Evolutionary conservation across 37 sponge, comb jelly and placozoan genomes (phyloP), one percentile per base, ranked within the genome.

Genomic region (Dysidea cf. avara): DNA sequence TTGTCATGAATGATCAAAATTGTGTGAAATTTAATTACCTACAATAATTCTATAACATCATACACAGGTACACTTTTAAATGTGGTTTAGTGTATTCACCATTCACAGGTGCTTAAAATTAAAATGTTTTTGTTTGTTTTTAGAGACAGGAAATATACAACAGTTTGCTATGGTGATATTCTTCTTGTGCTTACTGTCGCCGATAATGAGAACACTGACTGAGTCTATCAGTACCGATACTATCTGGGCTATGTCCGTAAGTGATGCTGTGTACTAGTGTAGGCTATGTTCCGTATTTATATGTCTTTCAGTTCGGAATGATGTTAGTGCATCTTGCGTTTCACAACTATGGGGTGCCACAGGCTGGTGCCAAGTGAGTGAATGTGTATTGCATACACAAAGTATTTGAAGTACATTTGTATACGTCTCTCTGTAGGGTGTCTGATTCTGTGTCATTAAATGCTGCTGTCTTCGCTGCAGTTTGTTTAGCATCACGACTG

Each of bases 401-500:
- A n/a, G n/a, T n/a, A n/a, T n/a, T n/a, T n/a, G n/a, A n/a, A n/a
- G n/a, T n/a, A n/a, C n/a, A n/a, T n/a, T n/a, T n/a, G n/a, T n/a
- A n/a, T n/a, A n/a, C n/a, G n/a, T n/a, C n/a, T n/a, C 49, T 14
- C 26, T 31, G 7, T 29, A 90, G 92, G 46, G 75, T 82, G 40
- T 78, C 78, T 18, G 67, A 56, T 32, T 62, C 92, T 3, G 64
- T 95, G 9, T 95, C 96, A 25, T 75, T 95, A 30, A 95, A 95
- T 74, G 91, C 96, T 39, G 85, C 91, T 17, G 71, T 90, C 25
- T 90, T 95, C 66, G 82, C 85, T 21, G 80, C 88, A 24, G 91
- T 95, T 16, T 95, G 96, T 72, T 74, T 95, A 46, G 91, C 91
- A n/a, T 95, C 96, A 6, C 69, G 88, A 1, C 89, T 93, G 7